Conservation (phyloP, 2,888 invertebrate species). For the Xestia c-nigrum region DNA sequence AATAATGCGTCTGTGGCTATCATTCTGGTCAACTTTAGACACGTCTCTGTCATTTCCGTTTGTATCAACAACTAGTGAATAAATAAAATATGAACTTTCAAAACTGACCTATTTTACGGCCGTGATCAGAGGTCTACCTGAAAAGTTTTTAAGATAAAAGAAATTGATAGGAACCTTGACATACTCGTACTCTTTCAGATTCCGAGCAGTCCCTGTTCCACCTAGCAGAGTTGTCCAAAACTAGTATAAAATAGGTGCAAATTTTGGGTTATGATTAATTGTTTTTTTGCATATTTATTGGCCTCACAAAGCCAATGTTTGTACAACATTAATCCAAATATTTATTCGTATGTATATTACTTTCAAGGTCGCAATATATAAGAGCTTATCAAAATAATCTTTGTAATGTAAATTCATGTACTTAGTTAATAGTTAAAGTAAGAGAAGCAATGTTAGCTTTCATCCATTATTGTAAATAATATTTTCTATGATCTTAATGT, state of each 20-base stretch:
- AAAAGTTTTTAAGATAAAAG: no score
- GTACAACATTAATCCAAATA: constrained; percentile 5
- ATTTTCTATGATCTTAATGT: constrained; percentile 75
- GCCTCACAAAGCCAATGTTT: constrained; percentile 8
- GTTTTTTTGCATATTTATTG: constrained; percentile 11
- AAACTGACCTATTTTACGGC: no score
- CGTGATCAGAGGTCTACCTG: no score
- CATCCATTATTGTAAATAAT: constrained; percentile 73
- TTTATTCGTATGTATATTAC: neutral
- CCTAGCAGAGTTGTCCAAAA: no score
- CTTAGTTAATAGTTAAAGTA: constrained; percentile 51
- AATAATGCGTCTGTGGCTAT: no score
- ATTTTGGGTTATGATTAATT: constrained; percentile 3
- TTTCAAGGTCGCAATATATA: constrained; percentile 51
- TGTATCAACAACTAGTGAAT: no score
- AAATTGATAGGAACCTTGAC: no score
- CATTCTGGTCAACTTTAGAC: no score
- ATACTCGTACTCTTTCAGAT: no score
- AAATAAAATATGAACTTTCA: no score
- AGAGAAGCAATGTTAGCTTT: constrained; percentile 58
- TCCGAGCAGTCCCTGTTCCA: no score
- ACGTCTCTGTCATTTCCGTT: no score
- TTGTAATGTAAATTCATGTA: constrained; percentile 55
- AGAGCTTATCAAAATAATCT: constrained; percentile 65
- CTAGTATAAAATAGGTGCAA: neutral